Evolutionary conservation across 1,140 invertebrate species (phyloP), one percentile per base, ranked within the genome.

Genomic region (Ganaspis sp.): DNA sequence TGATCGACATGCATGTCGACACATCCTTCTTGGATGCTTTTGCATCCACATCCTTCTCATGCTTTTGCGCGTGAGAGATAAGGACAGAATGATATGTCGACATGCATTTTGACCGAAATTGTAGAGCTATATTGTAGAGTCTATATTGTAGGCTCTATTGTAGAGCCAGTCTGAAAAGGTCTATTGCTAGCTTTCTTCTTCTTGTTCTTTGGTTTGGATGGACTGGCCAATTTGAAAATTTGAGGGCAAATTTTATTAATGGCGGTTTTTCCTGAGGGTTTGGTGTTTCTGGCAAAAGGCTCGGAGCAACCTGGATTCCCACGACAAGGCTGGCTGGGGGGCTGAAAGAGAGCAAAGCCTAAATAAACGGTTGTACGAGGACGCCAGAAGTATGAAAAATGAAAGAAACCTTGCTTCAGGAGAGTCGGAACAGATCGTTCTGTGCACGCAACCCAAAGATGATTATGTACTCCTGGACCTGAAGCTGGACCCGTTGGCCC

Each of bases 361-460:
- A 89, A 89, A 90, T 90, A 88, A 89, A 90, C 83, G 89, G 85
- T 89, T 88, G 85, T 81, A 83, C 76, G 17, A 72, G 34, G 78
- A 75, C 80, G 72, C 38, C 34, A 77, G 77, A 69, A 70, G 79
- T 75, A 86, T 87, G 86, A 89, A 87, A 88, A 88, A 88, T 86
- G 86, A 87, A 86, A 87, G 84, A 86, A 87, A 83, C 76, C 75
- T 73, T 80, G 76, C 70, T 34, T 40, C 73, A 76, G 64, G 19
- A 42, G 58, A 74, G 34, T 71, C n/a, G 64, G 73, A 81, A 82
- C 76, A 75, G 84, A 86, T 88, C 84, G 85, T 87, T 89, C 82
- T 82, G 81, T 81, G 85, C 88, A 89, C 89, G 89, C 88, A 88
- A 89, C 85, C 85, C 82, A 85, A 85, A 88, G 88, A 90, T 89